Conservation (phyloP, 2,888 invertebrate genomes). For the Spilarctia lutea region DNA sequence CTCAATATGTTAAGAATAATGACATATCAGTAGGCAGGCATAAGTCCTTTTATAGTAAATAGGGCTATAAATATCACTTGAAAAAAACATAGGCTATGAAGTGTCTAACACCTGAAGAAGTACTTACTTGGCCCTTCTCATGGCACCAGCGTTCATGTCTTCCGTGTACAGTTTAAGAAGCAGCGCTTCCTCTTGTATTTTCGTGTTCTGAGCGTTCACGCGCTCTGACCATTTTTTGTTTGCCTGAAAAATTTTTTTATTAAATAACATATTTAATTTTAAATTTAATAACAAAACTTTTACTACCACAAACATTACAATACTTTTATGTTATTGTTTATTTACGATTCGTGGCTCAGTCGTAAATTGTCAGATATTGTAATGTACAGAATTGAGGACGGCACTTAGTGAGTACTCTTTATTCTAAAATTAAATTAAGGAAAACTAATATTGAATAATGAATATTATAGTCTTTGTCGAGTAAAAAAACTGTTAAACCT, state of each 20-base stretch:
- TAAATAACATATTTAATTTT: neutral
- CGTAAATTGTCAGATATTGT: neutral
- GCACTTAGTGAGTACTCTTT: too few species aligned
- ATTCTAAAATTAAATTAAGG: too few species aligned
- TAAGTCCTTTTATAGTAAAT: neutral
- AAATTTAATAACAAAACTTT: too few species aligned
- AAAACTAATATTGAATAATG: too few species aligned
- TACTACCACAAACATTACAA: neutral
- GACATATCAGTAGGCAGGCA: neutral
- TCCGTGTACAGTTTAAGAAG: constrained; percentile 76
- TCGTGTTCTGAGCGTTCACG: constrained; percentile 73
- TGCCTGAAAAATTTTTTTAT: constrained; percentile 60
- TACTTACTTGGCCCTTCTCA: constrained; percentile 70
- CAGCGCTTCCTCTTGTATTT: constrained; percentile 74
- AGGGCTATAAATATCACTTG: neutral
- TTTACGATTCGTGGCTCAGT: neutral
- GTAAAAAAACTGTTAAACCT: neutral
- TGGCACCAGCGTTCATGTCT: constrained; percentile 73
- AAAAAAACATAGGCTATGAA: neutral
- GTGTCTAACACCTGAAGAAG: neutral
- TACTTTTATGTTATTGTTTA: neutral
- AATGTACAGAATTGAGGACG: too few species aligned
- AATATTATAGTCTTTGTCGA: neutral
- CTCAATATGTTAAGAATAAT: neutral
- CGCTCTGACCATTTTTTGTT: constrained; percentile 76